Percentiles rank a stretch among this genome's conserved stretches.
phyloP scores from a whole-genome alignment of 2,797 vertebrate species.

The Propithecus perrieri region DNA sequence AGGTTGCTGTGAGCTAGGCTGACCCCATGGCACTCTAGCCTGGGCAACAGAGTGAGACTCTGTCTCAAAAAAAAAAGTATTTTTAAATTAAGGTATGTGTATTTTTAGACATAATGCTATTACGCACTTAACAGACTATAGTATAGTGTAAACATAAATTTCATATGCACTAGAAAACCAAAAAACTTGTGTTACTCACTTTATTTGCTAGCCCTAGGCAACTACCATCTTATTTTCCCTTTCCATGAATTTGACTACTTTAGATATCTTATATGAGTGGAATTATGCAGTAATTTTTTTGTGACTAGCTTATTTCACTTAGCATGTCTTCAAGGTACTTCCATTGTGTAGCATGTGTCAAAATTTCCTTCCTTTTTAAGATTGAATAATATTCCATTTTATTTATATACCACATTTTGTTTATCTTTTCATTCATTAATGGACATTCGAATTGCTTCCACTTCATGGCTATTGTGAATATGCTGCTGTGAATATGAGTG shows the following conservation, averaged over 20 bases:
- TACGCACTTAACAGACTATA: not conserved
- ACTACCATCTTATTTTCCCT: not conserved
- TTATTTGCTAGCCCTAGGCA: not conserved
- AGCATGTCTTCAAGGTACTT: not conserved
- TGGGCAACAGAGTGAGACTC: no score
- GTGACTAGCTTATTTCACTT: not conserved
- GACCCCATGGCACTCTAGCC: no score
- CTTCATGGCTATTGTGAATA: not conserved
- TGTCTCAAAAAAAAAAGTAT: not conserved
- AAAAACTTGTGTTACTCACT: not conserved
- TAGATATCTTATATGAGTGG: not conserved
- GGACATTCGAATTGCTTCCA: not conserved
- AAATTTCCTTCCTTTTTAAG: not conserved
- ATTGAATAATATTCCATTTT: not conserved
- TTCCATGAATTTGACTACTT: not conserved
- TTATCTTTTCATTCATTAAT: not conserved
- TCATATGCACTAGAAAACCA: not conserved
- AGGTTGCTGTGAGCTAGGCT: no score
- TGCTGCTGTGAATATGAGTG: not conserved
- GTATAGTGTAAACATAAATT: not conserved
- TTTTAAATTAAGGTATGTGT: not conserved
- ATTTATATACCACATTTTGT: not conserved
- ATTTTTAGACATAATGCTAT: not conserved
- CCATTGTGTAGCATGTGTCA: not conserved
- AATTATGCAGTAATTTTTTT: not conserved